Evolutionary conservation across 2,113 vertebrate species (phyloP).

Genomic region (Amblyopsis rosae): DNA sequence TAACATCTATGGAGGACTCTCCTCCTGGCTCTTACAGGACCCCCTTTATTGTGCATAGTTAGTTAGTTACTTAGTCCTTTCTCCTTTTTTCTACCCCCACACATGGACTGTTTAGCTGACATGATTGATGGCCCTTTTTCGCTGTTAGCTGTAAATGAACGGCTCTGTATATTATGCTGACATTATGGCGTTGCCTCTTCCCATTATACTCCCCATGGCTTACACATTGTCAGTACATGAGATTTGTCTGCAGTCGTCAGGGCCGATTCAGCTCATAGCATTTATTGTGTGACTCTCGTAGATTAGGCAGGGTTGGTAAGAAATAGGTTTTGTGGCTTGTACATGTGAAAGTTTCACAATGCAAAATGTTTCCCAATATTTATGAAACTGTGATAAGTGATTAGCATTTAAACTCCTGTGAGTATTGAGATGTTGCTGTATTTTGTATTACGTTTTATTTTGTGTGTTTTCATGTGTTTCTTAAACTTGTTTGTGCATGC

Average conservation of each 20-base stretch:
- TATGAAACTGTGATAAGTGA: background rate
- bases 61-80: no score
- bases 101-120: conserved; percentile 3
- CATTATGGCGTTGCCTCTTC: conserved; percentile 30
- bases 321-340: background rate
- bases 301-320: background rate
- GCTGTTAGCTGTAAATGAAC: conserved; percentile 32
- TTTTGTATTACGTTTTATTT: no score
- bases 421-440: no score
- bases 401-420: conserved; percentile 4
- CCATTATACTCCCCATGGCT: conserved; percentile 13
- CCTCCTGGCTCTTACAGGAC: background rate
- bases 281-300: background rate
- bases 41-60: no score
- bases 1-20: conserved; percentile 21
- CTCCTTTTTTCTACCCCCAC: background rate
- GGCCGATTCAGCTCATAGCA: background rate
- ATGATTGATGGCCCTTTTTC: conserved; percentile 45
- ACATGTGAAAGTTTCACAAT: background rate
- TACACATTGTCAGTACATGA: conserved; percentile 20
- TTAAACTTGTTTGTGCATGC: no score
- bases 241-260: conserved; percentile 11
- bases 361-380: background rate
- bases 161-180: conserved; percentile 24
- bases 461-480: no score